Conservation (phyloP, 2,888 invertebrate species). For the Andrena hattorfiana region DNA sequence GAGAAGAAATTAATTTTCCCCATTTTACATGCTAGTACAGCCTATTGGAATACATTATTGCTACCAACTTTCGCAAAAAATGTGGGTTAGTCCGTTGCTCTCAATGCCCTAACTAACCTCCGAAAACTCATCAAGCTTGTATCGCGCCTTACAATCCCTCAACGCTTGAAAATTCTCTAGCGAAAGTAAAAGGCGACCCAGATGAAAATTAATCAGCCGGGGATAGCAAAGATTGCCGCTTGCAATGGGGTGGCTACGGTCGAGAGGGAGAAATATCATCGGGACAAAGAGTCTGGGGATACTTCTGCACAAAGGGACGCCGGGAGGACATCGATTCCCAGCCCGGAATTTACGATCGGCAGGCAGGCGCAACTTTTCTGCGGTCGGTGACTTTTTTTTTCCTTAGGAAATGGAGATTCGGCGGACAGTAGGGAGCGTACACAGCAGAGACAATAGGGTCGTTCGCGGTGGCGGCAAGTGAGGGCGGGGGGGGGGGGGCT, state of each 20-base stretch:
- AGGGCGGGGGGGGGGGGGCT: not conserved
- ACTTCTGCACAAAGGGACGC: conserved; percentile 20
- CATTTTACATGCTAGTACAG: too few species aligned
- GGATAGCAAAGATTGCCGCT: not conserved
- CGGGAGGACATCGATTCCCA: conserved; percentile 33
- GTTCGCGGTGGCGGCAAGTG: not conserved
- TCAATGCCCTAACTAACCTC: too few species aligned
- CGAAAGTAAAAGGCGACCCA: not conserved
- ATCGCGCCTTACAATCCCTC: too few species aligned
- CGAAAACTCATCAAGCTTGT: too few species aligned
- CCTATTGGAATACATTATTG: too few species aligned
- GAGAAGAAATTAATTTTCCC: too few species aligned
- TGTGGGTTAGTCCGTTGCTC: too few species aligned
- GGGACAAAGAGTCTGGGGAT: not conserved
- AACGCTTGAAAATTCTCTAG: not conserved
- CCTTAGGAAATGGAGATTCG: conserved; percentile 27
- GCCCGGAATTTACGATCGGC: conserved; percentile 45
- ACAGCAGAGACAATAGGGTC: conserved; percentile 34
- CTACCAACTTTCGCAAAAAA: too few species aligned
- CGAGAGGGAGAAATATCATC: conserved; percentile 4
- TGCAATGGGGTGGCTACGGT: not conserved
- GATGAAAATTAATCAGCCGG: not conserved
- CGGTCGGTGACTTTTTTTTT: conserved; percentile 22
- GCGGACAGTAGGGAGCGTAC: conserved; percentile 14
- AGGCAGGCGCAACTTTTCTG: conserved; percentile 40